phyloP scores from a whole-genome alignment of 2,797 vertebrate genomes.

The Acrocephalus scirpaceus region DNA sequence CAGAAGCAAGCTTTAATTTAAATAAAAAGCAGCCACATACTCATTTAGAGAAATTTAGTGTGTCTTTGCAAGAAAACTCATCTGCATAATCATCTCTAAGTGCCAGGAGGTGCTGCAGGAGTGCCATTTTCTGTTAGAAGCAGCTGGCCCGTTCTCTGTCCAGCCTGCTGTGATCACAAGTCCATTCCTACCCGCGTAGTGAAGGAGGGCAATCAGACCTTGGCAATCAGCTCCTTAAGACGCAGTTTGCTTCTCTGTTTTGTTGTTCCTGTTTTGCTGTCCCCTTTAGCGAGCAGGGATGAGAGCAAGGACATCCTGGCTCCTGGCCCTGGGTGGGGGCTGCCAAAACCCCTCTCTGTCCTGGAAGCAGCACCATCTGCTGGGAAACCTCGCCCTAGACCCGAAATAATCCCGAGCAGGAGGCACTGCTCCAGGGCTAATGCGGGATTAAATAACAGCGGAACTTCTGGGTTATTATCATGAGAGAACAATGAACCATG shows the following conservation, averaged over 20 bases:
- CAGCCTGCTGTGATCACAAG: not conserved
- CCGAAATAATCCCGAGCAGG: not conserved
- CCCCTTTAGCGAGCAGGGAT: not conserved
- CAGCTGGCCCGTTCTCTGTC: not conserved
- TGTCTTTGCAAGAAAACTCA: not conserved
- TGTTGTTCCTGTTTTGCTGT: not conserved
- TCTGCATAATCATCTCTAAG: not conserved
- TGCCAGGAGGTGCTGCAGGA: not conserved
- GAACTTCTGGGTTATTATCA: not conserved
- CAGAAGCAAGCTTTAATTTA: not conserved
- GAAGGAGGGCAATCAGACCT: not conserved
- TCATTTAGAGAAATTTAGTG: not conserved
- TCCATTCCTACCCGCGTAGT: not conserved
- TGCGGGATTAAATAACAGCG: not conserved
- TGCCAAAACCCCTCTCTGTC: not conserved
- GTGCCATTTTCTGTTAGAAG: not conserved
- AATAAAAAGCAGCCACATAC: not conserved
- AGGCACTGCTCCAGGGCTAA: not conserved
- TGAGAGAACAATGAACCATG: not conserved
- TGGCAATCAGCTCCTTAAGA: not conserved
- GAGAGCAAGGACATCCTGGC: not conserved
- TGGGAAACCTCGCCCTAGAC: not conserved
- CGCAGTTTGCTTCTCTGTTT: not conserved
- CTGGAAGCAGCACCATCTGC: conserved; percentile 63
- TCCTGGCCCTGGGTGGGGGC: not conserved